Conservation (phyloP, 2,113 vertebrate species). For the Protobothrops mucrosquamatus region DNA sequence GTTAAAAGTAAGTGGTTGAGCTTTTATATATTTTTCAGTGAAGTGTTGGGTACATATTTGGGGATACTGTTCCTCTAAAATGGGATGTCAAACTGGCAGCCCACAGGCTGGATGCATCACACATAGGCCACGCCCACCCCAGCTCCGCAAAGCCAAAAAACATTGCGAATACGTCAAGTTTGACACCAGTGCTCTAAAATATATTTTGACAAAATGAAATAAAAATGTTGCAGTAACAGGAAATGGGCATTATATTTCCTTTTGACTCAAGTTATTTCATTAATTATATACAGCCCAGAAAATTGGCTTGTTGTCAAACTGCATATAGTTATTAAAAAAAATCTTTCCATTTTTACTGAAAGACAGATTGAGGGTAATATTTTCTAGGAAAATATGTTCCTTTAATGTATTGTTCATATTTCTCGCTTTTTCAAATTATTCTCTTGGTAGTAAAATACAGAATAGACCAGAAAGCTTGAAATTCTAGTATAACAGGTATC, state of each 20-base stretch:
- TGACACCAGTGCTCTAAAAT: background rate
- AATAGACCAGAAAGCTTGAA: background rate
- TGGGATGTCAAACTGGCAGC: no score
- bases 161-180: no score
- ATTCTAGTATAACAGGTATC: background rate
- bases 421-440: background rate
- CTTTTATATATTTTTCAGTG: background rate
- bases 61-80: background rate
- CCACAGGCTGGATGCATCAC: no score
- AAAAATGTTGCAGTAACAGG: background rate
- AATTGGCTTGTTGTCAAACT: constrained; percentile 28
- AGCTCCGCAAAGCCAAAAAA: no score
- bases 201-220: background rate
- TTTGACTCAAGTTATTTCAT: background rate
- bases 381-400: background rate
- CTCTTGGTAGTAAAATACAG: background rate
- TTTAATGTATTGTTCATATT: background rate
- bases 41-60: background rate
- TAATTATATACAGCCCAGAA: constrained; percentile 32
- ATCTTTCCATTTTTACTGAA: background rate
- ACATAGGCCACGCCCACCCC: no score
- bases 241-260: background rate
- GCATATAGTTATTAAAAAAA: background rate
- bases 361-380: background rate
- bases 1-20: constrained; percentile 92